Percentiles rank a stretch among this genome's conserved stretches.
Conservation (phyloP, 2,113 vertebrate species). For the Ammospiza caudacuta region DNA sequence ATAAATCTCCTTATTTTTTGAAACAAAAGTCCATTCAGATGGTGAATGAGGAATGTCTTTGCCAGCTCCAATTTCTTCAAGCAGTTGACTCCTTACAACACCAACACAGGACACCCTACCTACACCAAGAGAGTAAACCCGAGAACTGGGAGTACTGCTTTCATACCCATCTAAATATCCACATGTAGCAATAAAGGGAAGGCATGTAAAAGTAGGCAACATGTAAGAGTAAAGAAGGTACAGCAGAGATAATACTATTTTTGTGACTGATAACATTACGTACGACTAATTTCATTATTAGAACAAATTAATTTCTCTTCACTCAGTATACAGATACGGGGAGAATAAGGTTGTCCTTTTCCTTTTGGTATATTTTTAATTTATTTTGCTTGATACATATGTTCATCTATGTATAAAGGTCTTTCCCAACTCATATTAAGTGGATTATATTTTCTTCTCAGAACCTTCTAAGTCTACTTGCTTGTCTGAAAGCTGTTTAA, state of each 20-base stretch:
- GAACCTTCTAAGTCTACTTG: neutral
- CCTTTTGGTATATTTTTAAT: neutral
- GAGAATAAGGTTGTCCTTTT: neutral
- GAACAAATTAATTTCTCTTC: neutral
- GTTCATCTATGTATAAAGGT: rapidly evolving
- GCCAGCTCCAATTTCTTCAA: neutral
- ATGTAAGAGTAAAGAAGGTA: neutral
- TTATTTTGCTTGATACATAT: neutral
- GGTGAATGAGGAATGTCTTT: neutral
- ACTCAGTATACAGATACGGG: neutral
- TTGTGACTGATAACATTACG: neutral
- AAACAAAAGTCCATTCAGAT: neutral
- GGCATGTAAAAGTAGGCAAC: neutral
- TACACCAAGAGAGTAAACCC: neutral
- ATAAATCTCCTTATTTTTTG: neutral
- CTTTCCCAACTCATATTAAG: neutral
- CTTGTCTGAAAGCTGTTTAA: neutral
- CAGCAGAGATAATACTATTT: neutral
- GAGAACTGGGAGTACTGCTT: neutral
- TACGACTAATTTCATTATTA: neutral
- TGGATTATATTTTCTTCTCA: neutral
- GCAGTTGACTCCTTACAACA: neutral
- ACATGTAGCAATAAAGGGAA: neutral
- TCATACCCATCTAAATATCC: neutral
- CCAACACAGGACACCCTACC: neutral